Conservation (phyloP, 2,113 vertebrate species). For the Sterrhoptilus dennistouni region DNA sequence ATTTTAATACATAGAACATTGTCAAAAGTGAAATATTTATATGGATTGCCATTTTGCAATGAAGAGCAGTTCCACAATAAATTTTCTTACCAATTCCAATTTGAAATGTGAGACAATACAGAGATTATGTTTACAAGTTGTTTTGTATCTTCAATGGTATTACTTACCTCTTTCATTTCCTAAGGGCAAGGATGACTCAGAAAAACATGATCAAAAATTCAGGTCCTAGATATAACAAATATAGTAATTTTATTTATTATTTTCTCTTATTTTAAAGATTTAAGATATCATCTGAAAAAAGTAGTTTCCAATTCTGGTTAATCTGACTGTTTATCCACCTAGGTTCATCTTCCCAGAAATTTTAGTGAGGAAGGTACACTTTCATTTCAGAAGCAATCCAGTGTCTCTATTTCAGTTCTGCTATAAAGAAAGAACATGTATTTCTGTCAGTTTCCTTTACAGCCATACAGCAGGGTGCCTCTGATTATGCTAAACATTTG, state of each 20-base stretch:
- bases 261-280: background rate
- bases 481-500: background rate
- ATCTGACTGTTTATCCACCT: background rate
- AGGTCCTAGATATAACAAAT: background rate
- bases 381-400: background rate
- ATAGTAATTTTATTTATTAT: background rate
- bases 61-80: background rate
- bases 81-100: background rate
- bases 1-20: background rate
- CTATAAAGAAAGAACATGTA: background rate
- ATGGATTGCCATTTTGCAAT: background rate
- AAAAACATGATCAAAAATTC: background rate
- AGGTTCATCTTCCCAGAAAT: background rate
- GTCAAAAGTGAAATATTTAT: background rate
- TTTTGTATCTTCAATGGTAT: background rate
- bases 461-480: background rate
- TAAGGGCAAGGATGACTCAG: background rate
- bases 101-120: background rate
- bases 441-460: background rate
- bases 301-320: background rate
- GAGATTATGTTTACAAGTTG: slow-evolving; percentile 5
- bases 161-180: background rate
- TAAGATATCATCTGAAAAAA: background rate
- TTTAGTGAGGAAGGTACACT: background rate
- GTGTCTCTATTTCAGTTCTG: background rate